These are phyloP conservation scores for Norana najaformis DNA, from an alignment of 2,888 invertebrate species.

Conservation along the genomic window DNA sequence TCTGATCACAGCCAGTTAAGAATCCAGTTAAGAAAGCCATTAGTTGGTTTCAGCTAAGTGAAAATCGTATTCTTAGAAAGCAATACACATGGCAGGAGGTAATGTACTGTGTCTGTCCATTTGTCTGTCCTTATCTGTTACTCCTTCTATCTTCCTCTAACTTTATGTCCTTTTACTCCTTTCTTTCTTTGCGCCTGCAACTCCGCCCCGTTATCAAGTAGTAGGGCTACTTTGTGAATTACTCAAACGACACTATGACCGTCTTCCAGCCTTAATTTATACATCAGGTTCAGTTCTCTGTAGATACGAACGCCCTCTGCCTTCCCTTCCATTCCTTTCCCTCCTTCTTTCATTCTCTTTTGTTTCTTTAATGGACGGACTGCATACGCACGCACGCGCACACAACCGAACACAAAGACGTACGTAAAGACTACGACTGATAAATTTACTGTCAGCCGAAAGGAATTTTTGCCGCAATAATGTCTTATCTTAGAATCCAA, in stretches of 20 bases:
- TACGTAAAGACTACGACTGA: no score
- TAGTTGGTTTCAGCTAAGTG: background rate
- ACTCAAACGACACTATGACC: background rate
- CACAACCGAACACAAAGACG: background rate
- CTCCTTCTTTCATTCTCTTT: background rate
- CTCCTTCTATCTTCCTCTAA: background rate
- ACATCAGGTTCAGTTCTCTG: background rate
- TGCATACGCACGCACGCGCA: background rate
- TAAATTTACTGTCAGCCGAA: background rate
- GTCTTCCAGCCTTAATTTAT: background rate
- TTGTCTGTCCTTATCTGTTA: background rate
- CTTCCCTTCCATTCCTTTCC: background rate
- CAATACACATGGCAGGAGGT: background rate
- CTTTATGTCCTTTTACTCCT: background rate
- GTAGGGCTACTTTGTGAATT: background rate
- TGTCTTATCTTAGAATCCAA: constrained; percentile 1
- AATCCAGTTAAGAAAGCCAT: background rate
- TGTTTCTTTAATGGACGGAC: background rate
- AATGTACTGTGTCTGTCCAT: no score
- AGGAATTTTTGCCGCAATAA: background rate
- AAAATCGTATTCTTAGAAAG: no score
- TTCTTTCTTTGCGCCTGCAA: background rate
- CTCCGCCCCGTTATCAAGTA: background rate
- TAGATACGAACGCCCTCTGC: background rate
- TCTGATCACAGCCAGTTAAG: background rate